phyloP scores from a whole-genome alignment of 1,140 invertebrate species.

The Chymomyza costata region DNA sequence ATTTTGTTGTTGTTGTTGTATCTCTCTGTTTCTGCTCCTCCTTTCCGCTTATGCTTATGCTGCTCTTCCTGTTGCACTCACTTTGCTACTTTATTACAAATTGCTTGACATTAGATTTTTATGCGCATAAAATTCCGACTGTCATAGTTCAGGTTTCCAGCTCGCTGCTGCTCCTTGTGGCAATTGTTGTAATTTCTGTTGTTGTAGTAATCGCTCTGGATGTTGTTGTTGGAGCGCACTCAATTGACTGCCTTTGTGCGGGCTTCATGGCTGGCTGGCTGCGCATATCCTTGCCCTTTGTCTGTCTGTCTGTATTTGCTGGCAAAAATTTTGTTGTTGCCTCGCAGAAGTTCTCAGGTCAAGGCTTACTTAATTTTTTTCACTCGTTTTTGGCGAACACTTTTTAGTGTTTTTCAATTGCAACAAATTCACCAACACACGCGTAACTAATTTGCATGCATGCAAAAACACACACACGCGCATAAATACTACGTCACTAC shows the following conservation, averaged over 20 bases:
- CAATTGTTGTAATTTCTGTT: constrained; percentile 10
- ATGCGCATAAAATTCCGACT: constrained; percentile 1
- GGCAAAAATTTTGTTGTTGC: constrained; percentile 2
- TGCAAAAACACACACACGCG: too few species aligned
- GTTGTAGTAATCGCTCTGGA: not conserved
- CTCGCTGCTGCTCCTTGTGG: not conserved
- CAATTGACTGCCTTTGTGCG: not conserved
- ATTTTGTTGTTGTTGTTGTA: constrained; percentile 4
- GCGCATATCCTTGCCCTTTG: constrained; percentile 2
- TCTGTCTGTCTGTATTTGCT: not conserved
- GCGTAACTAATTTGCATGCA: constrained; percentile 45
- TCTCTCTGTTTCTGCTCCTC: not conserved
- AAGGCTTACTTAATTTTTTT: constrained; percentile 31
- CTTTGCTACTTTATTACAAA: constrained; percentile 12
- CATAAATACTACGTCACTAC: constrained; percentile 40
- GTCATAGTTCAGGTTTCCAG: not conserved
- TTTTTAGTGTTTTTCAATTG: constrained; percentile 35
- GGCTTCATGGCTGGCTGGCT: constrained; percentile 8
- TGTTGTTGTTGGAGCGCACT: too few species aligned
- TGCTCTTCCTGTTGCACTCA: not conserved
- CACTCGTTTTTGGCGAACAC: constrained; percentile 27
- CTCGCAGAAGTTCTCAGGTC: constrained; percentile 50
- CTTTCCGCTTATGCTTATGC: not conserved
- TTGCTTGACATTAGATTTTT: not conserved
- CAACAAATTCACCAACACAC: constrained; percentile 11